These are phyloP conservation scores for Metalampra italica DNA, from an alignment of 2,888 invertebrate genomes.

Conservation along the genomic window DNA sequence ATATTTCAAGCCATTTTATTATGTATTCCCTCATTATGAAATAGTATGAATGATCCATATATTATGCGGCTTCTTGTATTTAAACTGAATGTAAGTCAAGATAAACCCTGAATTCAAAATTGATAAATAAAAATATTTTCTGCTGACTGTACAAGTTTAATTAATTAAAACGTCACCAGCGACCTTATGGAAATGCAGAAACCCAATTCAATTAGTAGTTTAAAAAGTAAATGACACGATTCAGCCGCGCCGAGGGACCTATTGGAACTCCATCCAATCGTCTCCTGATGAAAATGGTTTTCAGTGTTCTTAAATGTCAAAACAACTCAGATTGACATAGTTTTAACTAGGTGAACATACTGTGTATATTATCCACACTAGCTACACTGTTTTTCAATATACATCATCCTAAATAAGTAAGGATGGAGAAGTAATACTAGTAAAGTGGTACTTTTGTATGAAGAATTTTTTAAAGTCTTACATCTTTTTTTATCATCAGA, in stretches of 20 bases:
- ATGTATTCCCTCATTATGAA: too few species aligned
- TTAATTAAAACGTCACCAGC: constrained; percentile 48
- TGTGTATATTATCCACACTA: too few species aligned
- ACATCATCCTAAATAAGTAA: too few species aligned
- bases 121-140: too few species aligned
- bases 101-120: too few species aligned
- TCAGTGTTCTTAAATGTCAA: not conserved
- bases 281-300: constrained; percentile 17
- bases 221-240: constrained; percentile 44
- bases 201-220: constrained; percentile 58
- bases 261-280: constrained; percentile 19
- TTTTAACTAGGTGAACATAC: not conserved
- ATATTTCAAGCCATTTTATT: not conserved
- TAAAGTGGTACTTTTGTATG: too few species aligned
- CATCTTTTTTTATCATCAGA: too few species aligned
- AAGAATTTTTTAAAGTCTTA: too few species aligned
- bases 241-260: constrained; percentile 22
- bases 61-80: too few species aligned
- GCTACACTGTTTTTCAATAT: too few species aligned
- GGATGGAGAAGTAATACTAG: too few species aligned
- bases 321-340: not conserved
- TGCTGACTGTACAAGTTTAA: constrained; percentile 38
- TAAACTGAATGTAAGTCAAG: too few species aligned
- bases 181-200: constrained; percentile 35
- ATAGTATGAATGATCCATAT: not conserved